phyloP scores from a whole-genome alignment of 2,888 invertebrate species.

The Scaptomyza caliginosa region DNA sequence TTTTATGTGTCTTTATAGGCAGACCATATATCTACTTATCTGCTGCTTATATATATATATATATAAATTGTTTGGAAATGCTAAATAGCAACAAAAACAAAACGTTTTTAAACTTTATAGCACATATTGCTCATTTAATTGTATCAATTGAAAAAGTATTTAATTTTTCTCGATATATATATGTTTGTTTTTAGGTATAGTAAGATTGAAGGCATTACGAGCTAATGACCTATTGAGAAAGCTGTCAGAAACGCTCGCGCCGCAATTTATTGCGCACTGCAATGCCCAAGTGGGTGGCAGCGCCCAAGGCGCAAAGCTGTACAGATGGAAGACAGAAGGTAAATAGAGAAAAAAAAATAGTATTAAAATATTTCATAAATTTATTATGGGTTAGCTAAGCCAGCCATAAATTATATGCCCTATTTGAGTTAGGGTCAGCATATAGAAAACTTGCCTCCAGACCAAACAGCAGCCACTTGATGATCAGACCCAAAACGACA shows the following conservation, averaged over 20 bases:
- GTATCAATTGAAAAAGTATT: constrained; percentile 20
- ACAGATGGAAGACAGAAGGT: constrained; percentile 7
- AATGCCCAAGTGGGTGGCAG: constrained; percentile 76
- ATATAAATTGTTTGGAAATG: constrained; percentile 34
- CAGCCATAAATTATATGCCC: constrained; percentile 32
- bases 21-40: constrained; percentile 45
- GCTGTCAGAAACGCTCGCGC: constrained; percentile 67
- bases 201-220: constrained; percentile 13
- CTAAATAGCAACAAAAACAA: constrained; percentile 12
- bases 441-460: constrained; percentile 69
- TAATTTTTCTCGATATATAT: constrained; percentile 13
- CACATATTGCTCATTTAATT: constrained; percentile 31
- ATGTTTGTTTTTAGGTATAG: constrained; percentile 23
- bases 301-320: constrained; percentile 70
- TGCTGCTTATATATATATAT: constrained; percentile 22
- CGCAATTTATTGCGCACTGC: constrained; percentile 77
- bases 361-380: constrained; percentile 14
- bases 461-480: constrained; percentile 76
- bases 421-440: constrained; percentile 28
- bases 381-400: constrained; percentile 52
- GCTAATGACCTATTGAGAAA: constrained; percentile 20
- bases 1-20: constrained; percentile 67
- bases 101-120: constrained; percentile 29
- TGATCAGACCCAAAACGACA: constrained; percentile 70
- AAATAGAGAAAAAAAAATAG: constrained; percentile 1